These are phyloP conservation scores for Leucopsar rothschildi DNA, from an alignment of 2,113 vertebrate species.

Conservation along the genomic window DNA sequence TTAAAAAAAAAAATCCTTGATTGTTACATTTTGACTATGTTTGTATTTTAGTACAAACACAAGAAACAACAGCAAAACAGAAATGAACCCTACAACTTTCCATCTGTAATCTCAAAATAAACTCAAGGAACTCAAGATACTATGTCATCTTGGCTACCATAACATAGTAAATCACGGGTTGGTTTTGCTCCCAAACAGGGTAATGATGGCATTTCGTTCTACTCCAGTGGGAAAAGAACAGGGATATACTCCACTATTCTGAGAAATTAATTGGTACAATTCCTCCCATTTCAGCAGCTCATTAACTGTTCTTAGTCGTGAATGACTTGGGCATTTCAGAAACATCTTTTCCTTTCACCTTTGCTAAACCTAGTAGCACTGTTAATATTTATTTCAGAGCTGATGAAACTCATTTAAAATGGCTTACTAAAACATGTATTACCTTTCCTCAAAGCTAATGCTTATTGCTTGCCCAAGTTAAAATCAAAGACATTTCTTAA, in stretches of 20 bases:
- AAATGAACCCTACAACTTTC: neutral
- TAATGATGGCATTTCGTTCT: neutral
- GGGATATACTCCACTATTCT: constrained; percentile 14
- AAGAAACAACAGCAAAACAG: constrained; percentile 15
- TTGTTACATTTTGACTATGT: neutral
- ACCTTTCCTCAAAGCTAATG: neutral
- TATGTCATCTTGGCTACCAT: neutral
- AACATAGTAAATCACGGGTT: neutral
- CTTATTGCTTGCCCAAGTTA: neutral
- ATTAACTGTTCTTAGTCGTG: constrained; percentile 4
- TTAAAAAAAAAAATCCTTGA: neutral
- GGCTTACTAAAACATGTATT: constrained; percentile 1
- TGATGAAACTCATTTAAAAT: constrained; percentile 12
- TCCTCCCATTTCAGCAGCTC: neutral
- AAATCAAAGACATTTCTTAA: neutral
- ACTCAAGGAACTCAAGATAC: neutral
- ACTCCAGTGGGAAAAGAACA: neutral
- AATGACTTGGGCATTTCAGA: constrained; percentile 32
- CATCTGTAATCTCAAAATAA: constrained; percentile 11
- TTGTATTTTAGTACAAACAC: neutral
- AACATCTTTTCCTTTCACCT: neutral
- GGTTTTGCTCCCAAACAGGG: neutral
- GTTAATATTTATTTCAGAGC: constrained; percentile 12
- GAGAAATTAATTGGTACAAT: constrained; percentile 45
- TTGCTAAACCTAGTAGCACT: constrained; percentile 27